Conservation (phyloP, 2,797 vertebrate genomes). For the Hapalemur alaotrensis region DNA sequence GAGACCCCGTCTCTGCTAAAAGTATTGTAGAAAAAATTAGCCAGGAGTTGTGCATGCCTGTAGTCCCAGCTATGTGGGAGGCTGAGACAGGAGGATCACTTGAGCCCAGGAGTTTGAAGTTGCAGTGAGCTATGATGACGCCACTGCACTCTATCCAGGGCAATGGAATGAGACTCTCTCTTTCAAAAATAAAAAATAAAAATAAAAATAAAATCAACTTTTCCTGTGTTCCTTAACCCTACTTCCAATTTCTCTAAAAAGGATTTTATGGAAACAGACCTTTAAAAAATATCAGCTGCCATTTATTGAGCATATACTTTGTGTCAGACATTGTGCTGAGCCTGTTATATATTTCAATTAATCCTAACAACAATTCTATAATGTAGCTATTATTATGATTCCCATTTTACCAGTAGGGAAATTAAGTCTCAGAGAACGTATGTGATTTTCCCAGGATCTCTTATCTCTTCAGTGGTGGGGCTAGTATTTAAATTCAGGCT, state of each 20-base stretch:
- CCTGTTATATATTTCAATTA: background rate
- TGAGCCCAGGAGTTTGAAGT: too few relatives aligned
- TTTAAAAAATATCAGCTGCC: background rate
- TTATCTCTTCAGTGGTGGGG: background rate
- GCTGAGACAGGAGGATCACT: too few relatives aligned
- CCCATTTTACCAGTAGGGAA: background rate
- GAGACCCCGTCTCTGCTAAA: too few relatives aligned
- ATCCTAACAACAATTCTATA: background rate
- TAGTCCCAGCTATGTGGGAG: too few relatives aligned
- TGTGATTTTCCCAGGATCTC: background rate
- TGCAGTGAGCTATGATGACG: too few relatives aligned
- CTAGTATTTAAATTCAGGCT: background rate
- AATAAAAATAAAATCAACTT: background rate
- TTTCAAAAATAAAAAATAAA: too few relatives aligned
- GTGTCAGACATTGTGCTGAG: background rate
- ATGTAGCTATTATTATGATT: background rate
- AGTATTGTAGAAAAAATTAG: too few relatives aligned
- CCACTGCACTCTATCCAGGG: too few relatives aligned
- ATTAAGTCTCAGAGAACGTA: background rate
- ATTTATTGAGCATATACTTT: background rate
- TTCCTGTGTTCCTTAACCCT: background rate
- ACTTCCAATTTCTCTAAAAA: background rate
- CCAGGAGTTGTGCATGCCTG: too few relatives aligned
- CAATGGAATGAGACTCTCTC: too few relatives aligned
- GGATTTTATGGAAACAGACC: background rate